Conservation (phyloP, 1,140 invertebrate genomes). For the Achatina immaculata region DNA sequence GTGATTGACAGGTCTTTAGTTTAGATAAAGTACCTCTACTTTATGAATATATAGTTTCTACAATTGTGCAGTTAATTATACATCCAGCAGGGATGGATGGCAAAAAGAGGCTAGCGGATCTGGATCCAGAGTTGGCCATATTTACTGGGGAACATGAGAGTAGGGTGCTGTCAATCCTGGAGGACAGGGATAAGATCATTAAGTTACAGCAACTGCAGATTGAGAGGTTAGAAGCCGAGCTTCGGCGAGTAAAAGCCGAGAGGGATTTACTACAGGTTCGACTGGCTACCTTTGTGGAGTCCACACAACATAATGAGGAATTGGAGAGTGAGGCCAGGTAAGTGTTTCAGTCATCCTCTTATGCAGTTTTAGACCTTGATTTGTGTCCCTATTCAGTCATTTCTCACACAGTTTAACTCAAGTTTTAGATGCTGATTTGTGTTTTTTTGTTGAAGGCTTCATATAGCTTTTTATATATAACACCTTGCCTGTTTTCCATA, state of each 20-base stretch:
- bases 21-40: too few relatives aligned
- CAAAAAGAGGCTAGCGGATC: conserved; percentile 24
- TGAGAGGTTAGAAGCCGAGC: conserved; percentile 16
- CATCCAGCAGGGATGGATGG: neutral
- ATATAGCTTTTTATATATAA: too few relatives aligned
- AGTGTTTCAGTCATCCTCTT: neutral
- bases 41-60: too few relatives aligned
- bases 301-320: neutral
- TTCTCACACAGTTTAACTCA: too few relatives aligned
- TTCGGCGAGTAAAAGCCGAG: conserved; percentile 7
- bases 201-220: conserved; percentile 28
- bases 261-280: conserved; percentile 32
- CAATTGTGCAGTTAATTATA: too few relatives aligned
- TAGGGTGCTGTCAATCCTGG: conserved; percentile 29
- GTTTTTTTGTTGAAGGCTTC: too few relatives aligned
- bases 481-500: too few relatives aligned
- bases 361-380: too few relatives aligned
- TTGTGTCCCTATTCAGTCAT: too few relatives aligned
- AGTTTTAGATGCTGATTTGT: too few relatives aligned
- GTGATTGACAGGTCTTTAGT: too few relatives aligned
- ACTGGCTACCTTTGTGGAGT: neutral
- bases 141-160: neutral
- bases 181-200: conserved; percentile 33
- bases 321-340: neutral
- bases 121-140: neutral